These are phyloP conservation scores for Cosmia trapezina DNA, from an alignment of 2,888 invertebrate genomes.

Conservation along the genomic window DNA sequence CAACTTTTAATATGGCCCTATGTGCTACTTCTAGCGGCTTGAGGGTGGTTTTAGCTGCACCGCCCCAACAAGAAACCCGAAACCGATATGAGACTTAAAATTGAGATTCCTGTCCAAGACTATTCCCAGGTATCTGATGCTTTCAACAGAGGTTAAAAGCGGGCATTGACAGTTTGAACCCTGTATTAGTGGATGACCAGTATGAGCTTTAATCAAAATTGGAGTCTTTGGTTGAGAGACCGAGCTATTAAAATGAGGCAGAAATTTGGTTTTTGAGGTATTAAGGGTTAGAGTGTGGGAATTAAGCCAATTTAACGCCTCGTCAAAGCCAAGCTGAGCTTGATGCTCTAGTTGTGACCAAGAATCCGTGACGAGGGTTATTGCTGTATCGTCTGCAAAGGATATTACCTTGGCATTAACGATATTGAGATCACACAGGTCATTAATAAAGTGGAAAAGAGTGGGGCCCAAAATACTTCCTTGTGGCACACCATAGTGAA, in stretches of 20 bases:
- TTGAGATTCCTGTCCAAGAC: no score
- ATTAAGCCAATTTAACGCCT: background rate
- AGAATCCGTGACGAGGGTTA: background rate
- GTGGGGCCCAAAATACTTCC: background rate
- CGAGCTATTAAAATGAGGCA: background rate
- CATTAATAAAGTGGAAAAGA: background rate
- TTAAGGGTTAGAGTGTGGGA: background rate
- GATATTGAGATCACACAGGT: background rate
- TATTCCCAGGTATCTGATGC: no score
- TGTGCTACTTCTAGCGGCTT: no score
- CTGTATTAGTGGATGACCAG: background rate
- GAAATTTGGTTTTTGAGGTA: constrained; percentile 3
- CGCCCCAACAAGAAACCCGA: background rate
- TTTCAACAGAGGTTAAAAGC: no score
- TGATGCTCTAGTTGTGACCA: background rate
- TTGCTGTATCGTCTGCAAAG: background rate
- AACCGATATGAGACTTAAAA: background rate
- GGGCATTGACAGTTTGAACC: no score
- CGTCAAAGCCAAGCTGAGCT: background rate
- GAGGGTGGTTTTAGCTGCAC: background rate
- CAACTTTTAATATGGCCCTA: no score
- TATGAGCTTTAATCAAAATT: background rate
- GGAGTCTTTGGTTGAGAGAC: background rate
- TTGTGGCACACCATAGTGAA: background rate
- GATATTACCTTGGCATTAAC: background rate